phyloP scores from a whole-genome alignment of 2,888 invertebrate genomes.

The Apamea crenata region DNA sequence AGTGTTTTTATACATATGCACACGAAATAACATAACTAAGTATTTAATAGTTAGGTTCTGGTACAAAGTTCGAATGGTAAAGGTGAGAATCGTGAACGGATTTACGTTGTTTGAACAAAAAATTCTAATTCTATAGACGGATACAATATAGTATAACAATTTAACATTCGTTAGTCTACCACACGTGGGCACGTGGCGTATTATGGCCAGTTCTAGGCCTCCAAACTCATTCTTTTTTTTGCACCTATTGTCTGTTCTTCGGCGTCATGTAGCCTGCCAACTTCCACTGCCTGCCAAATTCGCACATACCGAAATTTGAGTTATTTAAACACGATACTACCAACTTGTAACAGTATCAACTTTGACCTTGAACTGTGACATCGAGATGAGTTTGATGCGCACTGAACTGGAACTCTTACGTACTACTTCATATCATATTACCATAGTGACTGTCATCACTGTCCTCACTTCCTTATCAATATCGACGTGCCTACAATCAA shows the following conservation, averaged over 20 bases:
- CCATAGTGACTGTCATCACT: not conserved
- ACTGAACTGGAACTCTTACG: slow-evolving; percentile 29
- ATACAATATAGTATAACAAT: no score
- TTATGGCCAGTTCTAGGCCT: not conserved
- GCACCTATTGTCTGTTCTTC: not conserved
- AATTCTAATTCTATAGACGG: not conserved
- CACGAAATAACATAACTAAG: not conserved
- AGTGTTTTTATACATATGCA: not conserved
- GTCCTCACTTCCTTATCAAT: not conserved
- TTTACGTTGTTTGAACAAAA: slow-evolving; percentile 39
- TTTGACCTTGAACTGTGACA: slow-evolving; percentile 29
- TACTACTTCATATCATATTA: slow-evolving; percentile 2
- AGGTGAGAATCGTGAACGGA: slow-evolving; percentile 40
- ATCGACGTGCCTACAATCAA: not conserved
- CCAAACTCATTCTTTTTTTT: not conserved
- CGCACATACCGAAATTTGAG: not conserved
- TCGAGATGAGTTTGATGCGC: slow-evolving; percentile 7
- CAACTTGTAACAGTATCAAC: not conserved
- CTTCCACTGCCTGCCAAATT: not conserved
- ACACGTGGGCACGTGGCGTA: not conserved
- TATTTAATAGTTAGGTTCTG: not conserved
- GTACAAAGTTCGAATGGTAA: slow-evolving; percentile 13
- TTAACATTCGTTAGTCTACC: not conserved
- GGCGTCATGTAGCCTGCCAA: not conserved
- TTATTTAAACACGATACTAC: not conserved